These are phyloP conservation scores for Parapristionchus giblindavisi DNA, from an alignment of 2,888 invertebrate genomes.

Conservation along the genomic window DNA sequence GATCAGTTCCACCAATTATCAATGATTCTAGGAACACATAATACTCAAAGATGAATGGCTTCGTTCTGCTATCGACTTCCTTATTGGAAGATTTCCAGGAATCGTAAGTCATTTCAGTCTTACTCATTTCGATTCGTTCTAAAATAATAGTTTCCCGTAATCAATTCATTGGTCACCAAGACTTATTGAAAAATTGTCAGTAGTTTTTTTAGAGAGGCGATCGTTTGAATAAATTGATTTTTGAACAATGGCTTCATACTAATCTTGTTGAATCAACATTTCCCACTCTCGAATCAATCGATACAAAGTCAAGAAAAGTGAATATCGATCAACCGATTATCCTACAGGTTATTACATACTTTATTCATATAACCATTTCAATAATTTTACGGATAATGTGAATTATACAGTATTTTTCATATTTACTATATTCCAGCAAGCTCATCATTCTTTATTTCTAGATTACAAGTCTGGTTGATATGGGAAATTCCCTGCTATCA, in stretches of 20 bases:
- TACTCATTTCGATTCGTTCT: too few relatives aligned
- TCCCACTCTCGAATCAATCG: conserved; percentile 23
- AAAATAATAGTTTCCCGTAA: too few relatives aligned
- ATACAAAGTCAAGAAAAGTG: not conserved
- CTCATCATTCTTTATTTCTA: conserved; percentile 12
- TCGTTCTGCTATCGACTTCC: not conserved
- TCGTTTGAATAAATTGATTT: conserved; percentile 34
- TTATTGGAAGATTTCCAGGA: not conserved
- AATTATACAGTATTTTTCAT: not conserved
- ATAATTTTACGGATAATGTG: too few relatives aligned
- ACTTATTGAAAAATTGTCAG: too few relatives aligned
- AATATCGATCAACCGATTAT: conserved; percentile 4
- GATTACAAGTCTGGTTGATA: conserved; percentile 40
- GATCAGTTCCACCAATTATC: not conserved
- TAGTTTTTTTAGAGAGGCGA: not conserved
- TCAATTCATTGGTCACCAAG: too few relatives aligned
- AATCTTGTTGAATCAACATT: conserved; percentile 31
- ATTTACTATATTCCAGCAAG: not conserved
- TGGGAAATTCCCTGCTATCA: conserved; percentile 36
- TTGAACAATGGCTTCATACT: conserved; percentile 40
- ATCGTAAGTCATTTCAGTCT: too few relatives aligned
- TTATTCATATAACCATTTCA: too few relatives aligned
- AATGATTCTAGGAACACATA: conserved; percentile 3
- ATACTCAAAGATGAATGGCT: not conserved
- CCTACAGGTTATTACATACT: conserved; percentile 1